phyloP scores from a whole-genome alignment of 2,888 invertebrate genomes.

The Helleia helle region DNA sequence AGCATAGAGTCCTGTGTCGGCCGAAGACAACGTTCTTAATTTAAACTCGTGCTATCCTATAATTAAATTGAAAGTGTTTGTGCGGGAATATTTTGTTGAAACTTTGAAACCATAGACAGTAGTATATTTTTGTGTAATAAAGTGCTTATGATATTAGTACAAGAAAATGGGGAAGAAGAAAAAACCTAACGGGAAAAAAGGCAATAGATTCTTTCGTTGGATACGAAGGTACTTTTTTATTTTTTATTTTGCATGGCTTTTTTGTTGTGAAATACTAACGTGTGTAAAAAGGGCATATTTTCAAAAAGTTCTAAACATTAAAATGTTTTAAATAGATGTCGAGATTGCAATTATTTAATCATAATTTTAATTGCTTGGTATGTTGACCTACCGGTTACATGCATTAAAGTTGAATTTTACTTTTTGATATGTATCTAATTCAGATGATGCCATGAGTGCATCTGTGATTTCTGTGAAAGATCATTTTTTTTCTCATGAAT shows the following conservation, averaged over 20 bases:
- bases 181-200: slow-evolving; percentile 54
- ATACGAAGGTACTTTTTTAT: slow-evolving; percentile 50
- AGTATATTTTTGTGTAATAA: slow-evolving; percentile 25
- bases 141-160: slow-evolving; percentile 35
- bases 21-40: slow-evolving; percentile 37
- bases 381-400: no score
- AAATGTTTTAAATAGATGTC: no score
- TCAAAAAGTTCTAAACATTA: no score
- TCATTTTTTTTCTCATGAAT: no score
- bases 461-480: no score
- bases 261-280: not conserved
- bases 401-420: no score
- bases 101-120: slow-evolving; percentile 30
- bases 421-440: no score
- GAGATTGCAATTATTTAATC: no score
- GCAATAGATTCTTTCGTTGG: slow-evolving; percentile 64
- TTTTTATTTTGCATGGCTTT: slow-evolving; percentile 1
- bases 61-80: slow-evolving; percentile 29
- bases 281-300: no score
- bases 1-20: slow-evolving; percentile 49
- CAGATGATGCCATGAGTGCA: no score
- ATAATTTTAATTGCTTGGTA: no score
- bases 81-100: slow-evolving; percentile 24
- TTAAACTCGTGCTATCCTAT: slow-evolving; percentile 28
- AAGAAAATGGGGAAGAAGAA: slow-evolving; percentile 64